A percentile compares a stretch with the other conserved stretches of the same genome.
Evolutionary conservation across 2,888 invertebrate genomes (phyloP).

Genomic region (Steinernema scapterisci): DNA sequence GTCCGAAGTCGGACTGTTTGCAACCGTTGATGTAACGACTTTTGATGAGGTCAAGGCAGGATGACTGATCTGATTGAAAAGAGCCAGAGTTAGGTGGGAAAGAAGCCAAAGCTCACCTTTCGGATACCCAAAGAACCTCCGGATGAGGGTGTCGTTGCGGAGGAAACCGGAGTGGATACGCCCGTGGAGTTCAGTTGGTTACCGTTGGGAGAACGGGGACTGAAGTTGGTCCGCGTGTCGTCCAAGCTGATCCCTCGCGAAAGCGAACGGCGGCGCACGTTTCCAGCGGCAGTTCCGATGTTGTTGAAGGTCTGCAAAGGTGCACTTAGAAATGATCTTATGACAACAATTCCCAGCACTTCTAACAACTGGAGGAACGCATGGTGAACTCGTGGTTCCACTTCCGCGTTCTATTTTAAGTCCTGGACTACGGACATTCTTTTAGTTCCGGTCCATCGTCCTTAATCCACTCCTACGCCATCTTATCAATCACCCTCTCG

Average conservation of each 20-base stretch:
- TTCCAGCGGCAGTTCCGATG: slow-evolving; percentile 47
- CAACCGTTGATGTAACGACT: slow-evolving; percentile 28
- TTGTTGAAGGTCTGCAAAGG: slow-evolving; percentile 55
- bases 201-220: slow-evolving; percentile 8
- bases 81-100: slow-evolving; percentile 10
- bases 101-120: background rate
- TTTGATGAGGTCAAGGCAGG: slow-evolving; percentile 25
- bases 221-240: slow-evolving; percentile 38
- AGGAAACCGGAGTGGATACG: slow-evolving; percentile 8
- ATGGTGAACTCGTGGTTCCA: too few relatives aligned
- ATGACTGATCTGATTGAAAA: slow-evolving; percentile 34
- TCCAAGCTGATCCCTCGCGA: slow-evolving; percentile 54
- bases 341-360: background rate
- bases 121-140: slow-evolving; percentile 15
- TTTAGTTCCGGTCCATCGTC: too few relatives aligned
- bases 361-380: too few relatives aligned
- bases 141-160: slow-evolving; percentile 29
- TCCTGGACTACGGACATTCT: too few relatives aligned
- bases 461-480: too few relatives aligned
- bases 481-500: too few relatives aligned
- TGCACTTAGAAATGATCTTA: too few relatives aligned
- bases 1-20: slow-evolving; percentile 36
- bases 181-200: slow-evolving; percentile 24
- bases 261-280: slow-evolving; percentile 36
- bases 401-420: too few relatives aligned